These are phyloP conservation scores for Acanthoscelides obtectus DNA, from an alignment of 2,888 invertebrate genomes.

Conservation along the genomic window DNA sequence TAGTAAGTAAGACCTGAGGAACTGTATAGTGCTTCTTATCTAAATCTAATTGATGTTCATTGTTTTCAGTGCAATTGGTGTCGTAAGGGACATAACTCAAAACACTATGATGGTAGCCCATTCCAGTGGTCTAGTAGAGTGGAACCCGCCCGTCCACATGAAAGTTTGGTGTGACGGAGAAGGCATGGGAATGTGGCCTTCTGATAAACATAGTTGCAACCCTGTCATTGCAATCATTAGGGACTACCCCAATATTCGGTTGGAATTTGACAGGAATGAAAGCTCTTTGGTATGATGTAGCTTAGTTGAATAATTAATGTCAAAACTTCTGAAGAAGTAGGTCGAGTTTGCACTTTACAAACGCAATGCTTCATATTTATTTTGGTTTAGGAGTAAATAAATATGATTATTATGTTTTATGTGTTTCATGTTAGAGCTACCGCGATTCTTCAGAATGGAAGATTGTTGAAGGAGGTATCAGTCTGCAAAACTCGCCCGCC, in stretches of 20 bases:
- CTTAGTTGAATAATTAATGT: too few species aligned
- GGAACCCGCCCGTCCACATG: constrained; percentile 38
- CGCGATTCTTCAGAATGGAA: constrained; percentile 29
- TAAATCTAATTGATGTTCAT: too few species aligned
- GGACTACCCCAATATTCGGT: constrained; percentile 29
- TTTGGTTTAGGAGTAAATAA: too few species aligned
- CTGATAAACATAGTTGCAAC: constrained; percentile 43
- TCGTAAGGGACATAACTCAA: constrained; percentile 32
- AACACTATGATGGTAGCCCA: constrained; percentile 34
- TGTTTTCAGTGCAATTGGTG: constrained; percentile 38
- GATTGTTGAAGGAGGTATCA: constrained; percentile 24
- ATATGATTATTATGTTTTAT: neutral
- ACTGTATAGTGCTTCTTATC: too few species aligned
- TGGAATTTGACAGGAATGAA: constrained; percentile 29
- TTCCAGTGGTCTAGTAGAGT: constrained; percentile 38
- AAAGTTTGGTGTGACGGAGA: constrained; percentile 41
- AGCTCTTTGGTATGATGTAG: constrained; percentile 33
- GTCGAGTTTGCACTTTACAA: too few species aligned
- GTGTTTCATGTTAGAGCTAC: constrained; percentile 20
- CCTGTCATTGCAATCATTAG: constrained; percentile 42
- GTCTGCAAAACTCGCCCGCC: constrained; percentile 7
- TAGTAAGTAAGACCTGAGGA: too few species aligned
- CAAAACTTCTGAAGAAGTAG: too few species aligned
- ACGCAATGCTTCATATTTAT: too few species aligned
- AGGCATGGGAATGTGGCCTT: constrained; percentile 45